Evolutionary conservation across 2,888 invertebrate species (phyloP).

Genomic region (Falcaria lacertinaria): DNA sequence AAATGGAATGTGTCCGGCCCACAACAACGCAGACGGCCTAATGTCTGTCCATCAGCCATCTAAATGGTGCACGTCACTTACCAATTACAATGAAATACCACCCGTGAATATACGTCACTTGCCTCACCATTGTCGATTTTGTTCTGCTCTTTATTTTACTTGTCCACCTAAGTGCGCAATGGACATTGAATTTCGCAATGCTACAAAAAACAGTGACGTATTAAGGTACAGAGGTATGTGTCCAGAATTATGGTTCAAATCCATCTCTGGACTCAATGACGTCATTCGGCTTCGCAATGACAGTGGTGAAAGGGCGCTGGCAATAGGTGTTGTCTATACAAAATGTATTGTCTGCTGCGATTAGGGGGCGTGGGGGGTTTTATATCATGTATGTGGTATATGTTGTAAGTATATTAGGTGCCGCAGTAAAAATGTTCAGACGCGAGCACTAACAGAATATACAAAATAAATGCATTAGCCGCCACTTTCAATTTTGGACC

Average conservation of each 20-base stretch:
- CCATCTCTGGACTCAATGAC: conserved; percentile 73
- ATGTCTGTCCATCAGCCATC: conserved; percentile 74
- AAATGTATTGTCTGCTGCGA: conserved; percentile 18
- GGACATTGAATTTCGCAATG: conserved; percentile 19
- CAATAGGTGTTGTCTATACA: conserved; percentile 44
- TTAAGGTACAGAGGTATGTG: conserved; percentile 39
- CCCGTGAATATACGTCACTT: conserved; percentile 7
- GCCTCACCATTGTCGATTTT: conserved; percentile 31
- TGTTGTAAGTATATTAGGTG: too few species aligned
- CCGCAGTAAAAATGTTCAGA: too few species aligned
- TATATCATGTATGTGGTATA: conserved; percentile 34
- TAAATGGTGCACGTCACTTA: conserved; percentile 75
- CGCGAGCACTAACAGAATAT: too few species aligned
- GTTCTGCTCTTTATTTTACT: not conserved
- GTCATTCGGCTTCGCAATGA: conserved; percentile 73
- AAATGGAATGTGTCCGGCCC: conserved; percentile 62
- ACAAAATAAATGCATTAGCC: too few species aligned
- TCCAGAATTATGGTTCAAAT: conserved; percentile 73
- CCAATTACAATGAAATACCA: conserved; percentile 45
- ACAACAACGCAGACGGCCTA: conserved; percentile 71
- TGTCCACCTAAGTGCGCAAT: conserved; percentile 22
- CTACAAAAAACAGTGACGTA: not conserved
- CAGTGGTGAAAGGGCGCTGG: conserved; percentile 62
- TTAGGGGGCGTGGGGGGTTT: conserved; percentile 26
- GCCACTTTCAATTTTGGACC: too few species aligned